Conservation (phyloP, 2,797 vertebrate genomes). For the Mallotus villosus region DNA sequence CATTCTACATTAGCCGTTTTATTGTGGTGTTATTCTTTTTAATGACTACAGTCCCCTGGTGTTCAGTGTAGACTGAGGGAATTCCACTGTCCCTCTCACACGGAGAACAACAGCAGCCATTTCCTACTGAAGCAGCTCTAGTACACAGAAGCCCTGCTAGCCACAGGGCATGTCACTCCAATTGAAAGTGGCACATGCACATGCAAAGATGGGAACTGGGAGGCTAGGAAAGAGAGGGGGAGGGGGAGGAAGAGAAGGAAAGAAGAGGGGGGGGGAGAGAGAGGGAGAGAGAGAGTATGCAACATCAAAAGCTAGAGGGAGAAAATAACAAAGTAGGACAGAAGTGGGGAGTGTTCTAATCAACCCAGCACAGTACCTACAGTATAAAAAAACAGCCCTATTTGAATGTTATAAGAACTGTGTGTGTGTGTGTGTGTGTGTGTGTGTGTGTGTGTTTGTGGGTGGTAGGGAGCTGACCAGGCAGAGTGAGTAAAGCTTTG, state of each 20-base stretch:
- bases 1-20: neutral
- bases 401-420: neutral
- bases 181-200: constrained; percentile 83
- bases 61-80: constrained; percentile 57
- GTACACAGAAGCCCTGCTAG: constrained; percentile 71
- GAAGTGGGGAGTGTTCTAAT: constrained; percentile 43
- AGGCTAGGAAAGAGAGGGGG: constrained; percentile 34
- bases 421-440: constrained; percentile 35
- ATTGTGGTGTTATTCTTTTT: constrained; percentile 14
- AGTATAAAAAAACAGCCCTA: constrained; percentile 21
- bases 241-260: constrained; percentile 24
- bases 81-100: constrained; percentile 69
- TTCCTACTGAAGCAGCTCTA: constrained; percentile 72
- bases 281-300: neutral
- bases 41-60: constrained; percentile 52
- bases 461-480: constrained; percentile 46
- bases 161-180: constrained; percentile 80
- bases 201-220: constrained; percentile 79
- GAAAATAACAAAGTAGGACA: constrained; percentile 61
- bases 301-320: constrained; percentile 39
- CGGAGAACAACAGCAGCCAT: constrained; percentile 79
- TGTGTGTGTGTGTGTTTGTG: constrained; percentile 38
- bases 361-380: neutral
- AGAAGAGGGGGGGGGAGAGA: constrained; percentile 18
- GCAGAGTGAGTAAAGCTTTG: constrained; percentile 44